Percentiles rank a stretch among this genome's conserved stretches.
Conservation (phyloP, 2,888 invertebrate species). For the Panorpa germanica region DNA sequence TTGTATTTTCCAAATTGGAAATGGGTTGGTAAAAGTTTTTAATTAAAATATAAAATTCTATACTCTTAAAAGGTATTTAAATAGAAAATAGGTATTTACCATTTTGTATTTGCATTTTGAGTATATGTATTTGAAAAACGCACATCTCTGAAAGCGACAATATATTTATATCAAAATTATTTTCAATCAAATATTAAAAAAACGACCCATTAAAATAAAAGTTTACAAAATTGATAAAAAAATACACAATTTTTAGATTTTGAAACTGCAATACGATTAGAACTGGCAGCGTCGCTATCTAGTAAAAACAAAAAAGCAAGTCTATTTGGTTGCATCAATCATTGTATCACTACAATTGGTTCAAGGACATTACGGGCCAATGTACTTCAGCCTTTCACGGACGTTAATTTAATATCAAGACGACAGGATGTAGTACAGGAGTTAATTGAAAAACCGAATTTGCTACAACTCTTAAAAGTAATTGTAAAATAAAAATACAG, state of each 20-base stretch:
- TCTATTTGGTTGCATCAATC: conserved; percentile 44
- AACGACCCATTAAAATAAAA: too few species aligned
- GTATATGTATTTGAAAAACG: too few species aligned
- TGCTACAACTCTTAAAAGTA: conserved; percentile 45
- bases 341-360: conserved; percentile 55
- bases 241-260: conserved; percentile 38
- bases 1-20: too few species aligned
- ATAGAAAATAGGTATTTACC: too few species aligned
- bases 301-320: conserved; percentile 26
- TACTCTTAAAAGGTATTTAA: too few species aligned
- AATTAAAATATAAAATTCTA: too few species aligned
- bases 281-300: conserved; percentile 39
- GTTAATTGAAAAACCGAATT: conserved; percentile 45
- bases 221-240: too few species aligned
- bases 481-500: conserved; percentile 7
- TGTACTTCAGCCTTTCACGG: conserved; percentile 61
- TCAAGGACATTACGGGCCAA: conserved; percentile 57
- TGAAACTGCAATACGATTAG: conserved; percentile 59
- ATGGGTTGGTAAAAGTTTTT: too few species aligned
- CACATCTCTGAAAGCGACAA: too few species aligned
- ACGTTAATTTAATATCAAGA: conserved; percentile 39
- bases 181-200: too few species aligned
- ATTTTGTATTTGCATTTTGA: too few species aligned
- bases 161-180: too few species aligned
- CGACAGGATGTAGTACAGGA: conserved; percentile 62